Evolutionary conservation across 2,888 invertebrate genomes (phyloP), one percentile per base, ranked within the genome.

Genomic region (Lumbricus terrestris): DNA sequence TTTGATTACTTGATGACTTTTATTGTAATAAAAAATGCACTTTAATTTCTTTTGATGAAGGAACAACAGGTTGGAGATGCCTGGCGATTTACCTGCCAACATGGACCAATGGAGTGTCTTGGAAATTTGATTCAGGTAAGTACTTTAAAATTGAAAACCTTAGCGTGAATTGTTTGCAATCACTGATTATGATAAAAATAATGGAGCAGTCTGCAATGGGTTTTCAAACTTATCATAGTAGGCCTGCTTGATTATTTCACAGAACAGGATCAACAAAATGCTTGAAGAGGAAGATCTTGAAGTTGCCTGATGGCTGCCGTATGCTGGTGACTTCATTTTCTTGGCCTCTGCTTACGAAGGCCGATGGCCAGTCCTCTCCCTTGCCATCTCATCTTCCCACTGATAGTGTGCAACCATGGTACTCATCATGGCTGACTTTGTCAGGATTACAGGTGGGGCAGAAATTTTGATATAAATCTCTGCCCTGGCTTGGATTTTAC

Each of bases 121-220:
- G 95, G 94, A 34, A 95, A 95, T 91, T 11, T 94, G 0, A 93
- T 95, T 89, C 93, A 94, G 92, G 95, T n/a, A n/a, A n/a, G n/a
- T 95, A 90, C 91, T 69, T n/a, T 69, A 69, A 69, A n/a, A 11
- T 69, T 69, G 29, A n/a, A 69, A 23, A 23, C 8, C 47, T 47
- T 47, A 47, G 23, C 23, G 47, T 23, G 20, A 47, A 47, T 47
- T 47, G 11, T 47, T 23, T 47, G 23, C 23, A 23, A 8, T 69
- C n/a, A 69, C 20, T 47, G 47, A n/a, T 69, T 69, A 69, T 69
- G 23, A 29, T 29, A 16, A 1, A n/a, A n/a, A 69, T n/a, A 69
- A 69, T n/a, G 29, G 47, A 69, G 69, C 29, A n/a, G 69, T 29
- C 47, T 69, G n/a, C 69, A 6, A 1, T n/a, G n/a, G 4, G 2